A percentile compares a stretch with the other conserved stretches of the same genome.
phyloP scores from a whole-genome alignment of 2,888 invertebrate species.

The Protonemura montana region DNA sequence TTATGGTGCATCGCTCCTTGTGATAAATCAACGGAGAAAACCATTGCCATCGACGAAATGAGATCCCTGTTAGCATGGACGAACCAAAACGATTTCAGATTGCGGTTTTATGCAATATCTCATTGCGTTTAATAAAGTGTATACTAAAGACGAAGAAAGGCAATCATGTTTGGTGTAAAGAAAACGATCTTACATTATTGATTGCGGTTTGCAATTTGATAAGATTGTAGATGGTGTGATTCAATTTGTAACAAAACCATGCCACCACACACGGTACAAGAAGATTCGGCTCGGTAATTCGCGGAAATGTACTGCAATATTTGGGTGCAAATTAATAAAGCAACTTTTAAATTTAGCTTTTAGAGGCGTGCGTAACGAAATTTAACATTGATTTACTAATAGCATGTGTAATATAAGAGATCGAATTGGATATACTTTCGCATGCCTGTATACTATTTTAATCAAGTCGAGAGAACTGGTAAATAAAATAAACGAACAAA shows the following conservation, averaged over 20 bases:
- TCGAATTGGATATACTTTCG: not conserved
- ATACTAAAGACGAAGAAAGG: not conserved
- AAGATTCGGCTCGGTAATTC: not conserved
- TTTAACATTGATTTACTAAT: not conserved
- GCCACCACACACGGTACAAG: not conserved
- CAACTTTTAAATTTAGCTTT: not conserved
- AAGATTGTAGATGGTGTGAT: not conserved
- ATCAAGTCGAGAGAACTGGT: not conserved
- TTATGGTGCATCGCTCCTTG: not conserved
- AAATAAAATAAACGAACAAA: not conserved
- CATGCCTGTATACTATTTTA: not conserved
- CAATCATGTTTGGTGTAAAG: not conserved
- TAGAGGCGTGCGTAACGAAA: not conserved
- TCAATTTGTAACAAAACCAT: not conserved
- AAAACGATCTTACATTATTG: not conserved
- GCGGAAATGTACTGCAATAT: not conserved
- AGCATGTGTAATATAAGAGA: too few relatives aligned
- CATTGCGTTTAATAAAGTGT: not conserved
- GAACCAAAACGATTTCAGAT: not conserved
- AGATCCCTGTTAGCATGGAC: not conserved
- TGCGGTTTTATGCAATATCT: not conserved
- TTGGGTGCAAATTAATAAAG: slow-evolving; percentile 2
- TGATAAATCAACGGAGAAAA: not conserved
- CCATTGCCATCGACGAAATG: not conserved
- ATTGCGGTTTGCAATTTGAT: not conserved